Evolutionary conservation across 2,113 vertebrate species (phyloP), one percentile per base, ranked within the genome.

Genomic region (Bos taurus): DNA sequence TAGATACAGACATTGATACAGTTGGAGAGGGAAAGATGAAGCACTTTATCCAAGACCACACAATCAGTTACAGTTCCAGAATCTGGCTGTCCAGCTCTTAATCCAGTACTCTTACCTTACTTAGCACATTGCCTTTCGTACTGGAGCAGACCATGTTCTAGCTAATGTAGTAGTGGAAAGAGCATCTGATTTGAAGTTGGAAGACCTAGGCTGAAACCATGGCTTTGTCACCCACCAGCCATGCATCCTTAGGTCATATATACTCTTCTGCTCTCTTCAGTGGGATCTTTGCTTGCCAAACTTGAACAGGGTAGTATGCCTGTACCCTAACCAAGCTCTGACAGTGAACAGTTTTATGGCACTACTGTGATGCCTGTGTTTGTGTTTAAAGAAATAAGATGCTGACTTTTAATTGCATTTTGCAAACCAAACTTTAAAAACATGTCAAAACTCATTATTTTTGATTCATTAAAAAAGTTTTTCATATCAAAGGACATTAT

Each of bases 401-500:
- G 10, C 28, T 64, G 46, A 11, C 43, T 67, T 96, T 91, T 52
- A 87, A 86, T 74, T 26, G 36, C 36, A 40, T 92, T 78, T 85
- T 95, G 85, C 57, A 93, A 80, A 86, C n/a, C 52, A 60, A 95
- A 40, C 36, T 93, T 90, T 87, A 87, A 50, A 90, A 90, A 25
- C 16, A 50, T 82, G 30, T 91, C 36, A 88, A 56, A 90, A 64
- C n/a, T 86, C 36, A 43, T 88, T 52, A 48, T 84, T 82, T 92
- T 95, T 82, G 23, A 60, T 90, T 82, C 6, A 83, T 93, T 36
- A 87, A 82, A 74, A 86, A 90, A n/a, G 19, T 50, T 74, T 21
- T 85, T 28, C 56, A 2, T 90, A 54, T 74, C 62, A 91, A 57
- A 74, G 54, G 25, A 30, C 52, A 87, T 13, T 81, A n/a, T 78